Conservation (phyloP, 2,797 vertebrate species). For the Muraenolepis orangiensis region DNA sequence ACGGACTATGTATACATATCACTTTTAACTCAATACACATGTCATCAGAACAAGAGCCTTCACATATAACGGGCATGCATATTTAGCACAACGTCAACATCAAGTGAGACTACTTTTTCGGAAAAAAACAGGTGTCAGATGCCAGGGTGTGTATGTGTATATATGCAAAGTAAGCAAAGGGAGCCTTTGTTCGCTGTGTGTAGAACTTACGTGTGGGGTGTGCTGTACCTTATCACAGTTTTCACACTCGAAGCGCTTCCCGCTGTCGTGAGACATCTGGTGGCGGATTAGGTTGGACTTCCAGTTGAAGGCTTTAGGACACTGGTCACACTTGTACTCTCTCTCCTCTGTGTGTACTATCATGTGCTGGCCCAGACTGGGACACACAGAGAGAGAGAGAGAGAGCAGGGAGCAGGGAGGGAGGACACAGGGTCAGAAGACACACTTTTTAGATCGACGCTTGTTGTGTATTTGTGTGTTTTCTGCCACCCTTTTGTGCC, state of each 20-base stretch:
- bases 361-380: conserved; percentile 98
- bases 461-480: no score
- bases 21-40: background rate
- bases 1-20: background rate
- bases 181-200: conserved; percentile 56
- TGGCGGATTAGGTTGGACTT: conserved; percentile 99
- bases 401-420: background rate
- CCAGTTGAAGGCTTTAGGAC: conserved; percentile 99
- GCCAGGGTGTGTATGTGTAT: background rate
- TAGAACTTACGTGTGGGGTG: conserved; percentile 75
- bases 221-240: conserved; percentile 99
- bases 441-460: no score
- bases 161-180: background rate
- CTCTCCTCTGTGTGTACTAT: conserved; percentile 94
- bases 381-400: conserved; percentile 30
- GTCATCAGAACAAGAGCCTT: background rate
- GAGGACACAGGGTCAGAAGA: no score
- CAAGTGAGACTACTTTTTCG: background rate
- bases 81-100: background rate
- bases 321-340: conserved; percentile 97
- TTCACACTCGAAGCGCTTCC: conserved; percentile 99
- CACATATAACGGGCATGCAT: background rate
- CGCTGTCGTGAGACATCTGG: conserved; percentile 99
- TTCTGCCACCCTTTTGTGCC: no score
- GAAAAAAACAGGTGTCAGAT: background rate